Percentiles rank a stretch among this genome's conserved stretches.
Conservation (phyloP, 2,888 invertebrate genomes). For the Scrobipalpa costella region DNA sequence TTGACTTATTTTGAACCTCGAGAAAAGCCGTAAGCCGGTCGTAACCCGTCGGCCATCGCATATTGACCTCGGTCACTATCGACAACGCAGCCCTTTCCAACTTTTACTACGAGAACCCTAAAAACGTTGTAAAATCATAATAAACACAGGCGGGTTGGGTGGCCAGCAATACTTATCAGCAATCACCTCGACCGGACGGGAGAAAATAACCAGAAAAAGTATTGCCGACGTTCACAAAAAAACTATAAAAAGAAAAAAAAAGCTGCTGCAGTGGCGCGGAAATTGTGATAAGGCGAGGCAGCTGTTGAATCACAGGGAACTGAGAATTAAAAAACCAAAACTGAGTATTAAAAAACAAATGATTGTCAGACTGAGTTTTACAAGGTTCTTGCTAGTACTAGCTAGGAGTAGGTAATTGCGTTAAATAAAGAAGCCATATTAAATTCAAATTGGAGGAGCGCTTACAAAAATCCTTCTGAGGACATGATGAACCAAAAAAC, state of each 20-base stretch:
- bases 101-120: neutral
- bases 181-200: slow-evolving; percentile 51
- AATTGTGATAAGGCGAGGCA: slow-evolving; percentile 33
- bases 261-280: slow-evolving; percentile 41
- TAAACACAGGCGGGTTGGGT: slow-evolving; percentile 29
- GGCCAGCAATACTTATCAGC: slow-evolving; percentile 43
- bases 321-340: neutral
- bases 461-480: too few relatives aligned
- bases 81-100: slow-evolving; percentile 1
- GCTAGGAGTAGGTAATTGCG: too few relatives aligned
- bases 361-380: neutral
- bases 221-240: slow-evolving; percentile 31
- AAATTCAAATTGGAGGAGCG: too few relatives aligned
- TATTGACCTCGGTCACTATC: slow-evolving; percentile 7
- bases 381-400: neutral
- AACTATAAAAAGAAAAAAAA: neutral
- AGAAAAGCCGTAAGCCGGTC: too few relatives aligned
- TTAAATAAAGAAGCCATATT: too few relatives aligned
- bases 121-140: neutral
- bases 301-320: neutral
- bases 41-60: neutral
- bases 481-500: too few relatives aligned
- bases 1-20: too few relatives aligned
- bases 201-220: slow-evolving; percentile 43
- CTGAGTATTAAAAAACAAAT: slow-evolving; percentile 9